Conservation (phyloP, 2,797 vertebrate species). For the Chiloscyllium punctatum region DNA sequence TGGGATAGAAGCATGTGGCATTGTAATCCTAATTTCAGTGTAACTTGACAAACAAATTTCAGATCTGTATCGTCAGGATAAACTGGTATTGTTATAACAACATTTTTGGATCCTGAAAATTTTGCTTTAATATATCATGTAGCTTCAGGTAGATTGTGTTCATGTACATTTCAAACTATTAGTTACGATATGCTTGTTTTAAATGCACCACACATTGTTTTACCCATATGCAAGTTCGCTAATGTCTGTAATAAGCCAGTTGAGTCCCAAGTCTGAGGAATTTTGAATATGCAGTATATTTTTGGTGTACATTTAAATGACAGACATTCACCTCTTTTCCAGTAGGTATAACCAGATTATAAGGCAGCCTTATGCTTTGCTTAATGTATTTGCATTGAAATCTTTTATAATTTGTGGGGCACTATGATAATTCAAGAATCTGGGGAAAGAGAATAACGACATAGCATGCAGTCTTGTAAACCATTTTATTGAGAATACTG, state of each 20-base stretch:
- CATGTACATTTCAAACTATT: neutral
- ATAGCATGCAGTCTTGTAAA: neutral
- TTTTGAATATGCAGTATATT: neutral
- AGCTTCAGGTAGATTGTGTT: constrained; percentile 2
- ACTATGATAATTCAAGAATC: neutral
- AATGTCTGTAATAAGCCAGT: neutral
- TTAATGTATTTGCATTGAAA: neutral
- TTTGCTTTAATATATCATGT: neutral
- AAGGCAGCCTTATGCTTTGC: neutral
- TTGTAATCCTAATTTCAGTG: neutral
- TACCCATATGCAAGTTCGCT: neutral
- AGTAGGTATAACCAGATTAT: neutral
- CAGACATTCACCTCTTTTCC: neutral
- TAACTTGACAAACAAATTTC: neutral
- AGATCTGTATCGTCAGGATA: neutral
- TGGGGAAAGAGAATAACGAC: neutral
- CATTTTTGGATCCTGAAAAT: neutral
- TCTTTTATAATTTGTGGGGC: neutral
- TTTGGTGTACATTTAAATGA: neutral
- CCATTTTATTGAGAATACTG: neutral
- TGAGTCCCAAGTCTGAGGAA: neutral
- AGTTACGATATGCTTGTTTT: neutral
- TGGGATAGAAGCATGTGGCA: neutral
- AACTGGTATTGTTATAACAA: neutral
- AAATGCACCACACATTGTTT: neutral